Conservation (phyloP, 2,888 invertebrate species). For the Sthenelais limicola region DNA sequence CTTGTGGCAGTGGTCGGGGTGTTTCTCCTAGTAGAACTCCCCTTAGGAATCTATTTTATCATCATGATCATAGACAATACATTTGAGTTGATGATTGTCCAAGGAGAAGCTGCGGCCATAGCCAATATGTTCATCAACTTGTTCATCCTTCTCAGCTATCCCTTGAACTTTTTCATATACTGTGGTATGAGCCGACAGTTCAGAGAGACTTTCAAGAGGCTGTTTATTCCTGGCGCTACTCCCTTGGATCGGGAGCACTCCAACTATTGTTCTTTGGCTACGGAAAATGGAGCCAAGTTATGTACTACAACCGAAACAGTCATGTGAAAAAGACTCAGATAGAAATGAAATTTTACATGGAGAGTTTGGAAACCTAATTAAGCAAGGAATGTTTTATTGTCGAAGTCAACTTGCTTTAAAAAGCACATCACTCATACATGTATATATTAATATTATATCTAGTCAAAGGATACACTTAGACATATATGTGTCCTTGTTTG, state of each 20-base stretch:
- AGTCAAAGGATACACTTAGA: too few relatives aligned
- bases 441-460: too few relatives aligned
- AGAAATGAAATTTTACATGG: too few relatives aligned
- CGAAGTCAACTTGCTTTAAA: too few relatives aligned
- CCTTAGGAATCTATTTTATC: conserved; percentile 73
- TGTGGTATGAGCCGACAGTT: conserved; percentile 97
- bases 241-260: conserved; percentile 61
- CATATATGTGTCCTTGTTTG: too few relatives aligned
- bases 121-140: conserved; percentile 83
- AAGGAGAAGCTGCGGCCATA: conserved; percentile 54
- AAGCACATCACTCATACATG: too few relatives aligned
- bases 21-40: conserved; percentile 74
- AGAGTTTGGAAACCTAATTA: too few relatives aligned
- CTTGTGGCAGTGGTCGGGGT: conserved; percentile 68
- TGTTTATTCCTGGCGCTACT: conserved; percentile 54
- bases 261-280: conserved; percentile 65
- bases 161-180: conserved; percentile 95
- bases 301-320: conserved; percentile 31
- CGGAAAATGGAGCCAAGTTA: conserved; percentile 61
- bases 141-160: conserved; percentile 91
- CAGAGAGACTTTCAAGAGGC: conserved; percentile 90
- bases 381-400: too few relatives aligned
- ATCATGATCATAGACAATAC: conserved; percentile 81
- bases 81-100: conserved; percentile 45
- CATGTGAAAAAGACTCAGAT: conserved; percentile 3